Evolutionary conservation across 2,113 vertebrate genomes (phyloP).

Genomic region (Nyctereutes procyonoides): DNA sequence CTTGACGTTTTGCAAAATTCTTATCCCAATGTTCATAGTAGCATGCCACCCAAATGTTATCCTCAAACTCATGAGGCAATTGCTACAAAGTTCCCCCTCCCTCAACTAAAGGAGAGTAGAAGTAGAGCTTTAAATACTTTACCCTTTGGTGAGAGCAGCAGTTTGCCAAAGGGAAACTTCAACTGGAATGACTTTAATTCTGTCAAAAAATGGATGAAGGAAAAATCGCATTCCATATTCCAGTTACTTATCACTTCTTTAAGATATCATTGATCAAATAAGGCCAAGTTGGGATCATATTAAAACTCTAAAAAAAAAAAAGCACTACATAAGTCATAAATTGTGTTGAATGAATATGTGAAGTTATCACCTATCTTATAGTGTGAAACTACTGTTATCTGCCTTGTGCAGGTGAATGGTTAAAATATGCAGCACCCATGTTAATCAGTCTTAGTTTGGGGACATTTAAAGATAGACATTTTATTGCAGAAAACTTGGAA

Average conservation of each 20-base stretch:
- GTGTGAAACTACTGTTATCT: not conserved
- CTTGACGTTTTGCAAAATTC: constrained; percentile 30
- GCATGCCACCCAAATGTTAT: not conserved
- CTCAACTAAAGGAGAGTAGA: not conserved
- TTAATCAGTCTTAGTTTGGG: constrained; percentile 4
- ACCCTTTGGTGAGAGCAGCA: not conserved
- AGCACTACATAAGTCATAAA: not conserved
- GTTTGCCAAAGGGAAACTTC: not conserved
- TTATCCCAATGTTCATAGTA: not conserved
- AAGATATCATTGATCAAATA: constrained; percentile 31
- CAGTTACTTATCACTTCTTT: not conserved
- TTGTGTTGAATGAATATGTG: not conserved
- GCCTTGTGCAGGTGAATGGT: not conserved
- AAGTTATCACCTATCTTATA: not conserved
- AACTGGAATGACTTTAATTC: not conserved
- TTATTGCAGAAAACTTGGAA: constrained; percentile 17
- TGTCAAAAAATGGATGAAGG: not conserved
- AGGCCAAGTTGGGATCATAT: not conserved
- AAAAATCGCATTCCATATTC: not conserved
- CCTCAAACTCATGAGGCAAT: not conserved
- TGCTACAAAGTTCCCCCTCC: not conserved
- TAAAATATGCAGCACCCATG: not conserved
- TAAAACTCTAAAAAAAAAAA: not conserved
- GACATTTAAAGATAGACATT: not conserved
- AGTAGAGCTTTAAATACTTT: not conserved